These are phyloP conservation scores for Exaiptasia diaphana DNA, from an alignment of 64 coral and sea anemone species.

Conservation along the genomic window DNA sequence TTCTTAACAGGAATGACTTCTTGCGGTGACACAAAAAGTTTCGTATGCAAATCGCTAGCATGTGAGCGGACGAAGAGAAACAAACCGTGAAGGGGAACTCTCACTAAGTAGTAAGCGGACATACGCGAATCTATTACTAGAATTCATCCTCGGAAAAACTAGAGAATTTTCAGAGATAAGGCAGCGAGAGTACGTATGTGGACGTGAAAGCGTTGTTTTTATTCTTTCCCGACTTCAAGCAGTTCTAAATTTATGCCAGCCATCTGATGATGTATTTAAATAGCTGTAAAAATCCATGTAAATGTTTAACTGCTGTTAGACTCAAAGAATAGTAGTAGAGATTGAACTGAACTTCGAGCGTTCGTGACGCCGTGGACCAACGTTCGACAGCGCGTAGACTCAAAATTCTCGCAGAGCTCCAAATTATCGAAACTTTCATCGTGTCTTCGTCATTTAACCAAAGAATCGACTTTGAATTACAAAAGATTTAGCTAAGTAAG, in stretches of 20 bases:
- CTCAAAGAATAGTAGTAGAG: constrained; percentile 1
- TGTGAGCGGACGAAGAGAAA: constrained; percentile 44
- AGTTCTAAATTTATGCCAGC: constrained; percentile 98
- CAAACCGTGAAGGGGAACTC: constrained; percentile 6
- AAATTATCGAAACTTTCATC: constrained; percentile 20
- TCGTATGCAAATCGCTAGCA: constrained; percentile 69
- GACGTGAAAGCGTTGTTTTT: constrained; percentile 64
- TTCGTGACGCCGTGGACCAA: background rate
- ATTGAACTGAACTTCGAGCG: background rate
- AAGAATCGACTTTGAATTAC: background rate
- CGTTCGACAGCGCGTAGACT: background rate
- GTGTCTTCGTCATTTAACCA: constrained; percentile 14
- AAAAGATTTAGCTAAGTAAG: constrained; percentile 25
- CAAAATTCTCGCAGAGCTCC: background rate
- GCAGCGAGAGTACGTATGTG: no score
- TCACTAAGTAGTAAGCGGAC: no score
- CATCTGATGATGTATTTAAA: constrained; percentile 99
- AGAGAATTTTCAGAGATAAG: no score
- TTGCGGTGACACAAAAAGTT: constrained; percentile 66
- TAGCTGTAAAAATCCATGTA: constrained; percentile 99
- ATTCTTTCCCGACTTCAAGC: constrained; percentile 95
- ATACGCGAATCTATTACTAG: no score
- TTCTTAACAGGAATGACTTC: constrained; percentile 42
- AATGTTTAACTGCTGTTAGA: constrained; percentile 88
- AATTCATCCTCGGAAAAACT: no score